Evolutionary conservation across 2,113 vertebrate genomes (phyloP).

Genomic region (Seriola aureovittata): DNA sequence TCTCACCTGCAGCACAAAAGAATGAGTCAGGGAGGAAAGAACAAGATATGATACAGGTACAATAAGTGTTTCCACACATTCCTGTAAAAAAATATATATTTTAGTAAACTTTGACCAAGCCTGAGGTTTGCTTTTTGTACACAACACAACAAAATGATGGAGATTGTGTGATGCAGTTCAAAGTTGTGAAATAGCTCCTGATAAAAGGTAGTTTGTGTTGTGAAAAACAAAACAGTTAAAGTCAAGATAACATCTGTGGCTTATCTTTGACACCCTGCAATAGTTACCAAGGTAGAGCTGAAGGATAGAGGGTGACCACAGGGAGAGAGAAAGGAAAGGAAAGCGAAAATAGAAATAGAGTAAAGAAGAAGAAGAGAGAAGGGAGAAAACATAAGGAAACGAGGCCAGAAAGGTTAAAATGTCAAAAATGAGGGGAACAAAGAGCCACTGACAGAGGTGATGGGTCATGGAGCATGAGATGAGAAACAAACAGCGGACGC

Average conservation of each 20-base stretch:
- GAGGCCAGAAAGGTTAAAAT: constrained; percentile 20
- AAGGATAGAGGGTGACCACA: no score
- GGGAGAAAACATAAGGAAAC: background rate
- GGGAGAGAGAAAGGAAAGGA: background rate
- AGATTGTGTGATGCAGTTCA: background rate
- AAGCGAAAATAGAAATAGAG: background rate
- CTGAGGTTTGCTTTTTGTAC: background rate
- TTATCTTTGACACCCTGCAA: background rate
- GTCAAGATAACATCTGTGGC: no score
- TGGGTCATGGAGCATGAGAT: background rate
- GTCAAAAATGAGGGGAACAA: constrained; percentile 9
- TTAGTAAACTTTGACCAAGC: background rate
- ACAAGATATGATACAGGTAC: background rate
- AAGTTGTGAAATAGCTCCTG: background rate
- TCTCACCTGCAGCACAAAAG: constrained; percentile 83
- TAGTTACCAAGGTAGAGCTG: background rate
- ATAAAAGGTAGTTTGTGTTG: background rate
- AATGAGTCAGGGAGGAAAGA: background rate
- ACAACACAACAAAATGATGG: background rate
- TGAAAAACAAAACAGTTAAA: no score
- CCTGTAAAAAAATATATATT: no score
- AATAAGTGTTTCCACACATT: background rate
- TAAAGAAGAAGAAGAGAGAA: background rate
- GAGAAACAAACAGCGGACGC: background rate
- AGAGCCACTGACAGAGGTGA: constrained; percentile 12